These are phyloP conservation scores for Papilio polytes DNA, from an alignment of 1,140 invertebrate species.

Conservation along the genomic window DNA sequence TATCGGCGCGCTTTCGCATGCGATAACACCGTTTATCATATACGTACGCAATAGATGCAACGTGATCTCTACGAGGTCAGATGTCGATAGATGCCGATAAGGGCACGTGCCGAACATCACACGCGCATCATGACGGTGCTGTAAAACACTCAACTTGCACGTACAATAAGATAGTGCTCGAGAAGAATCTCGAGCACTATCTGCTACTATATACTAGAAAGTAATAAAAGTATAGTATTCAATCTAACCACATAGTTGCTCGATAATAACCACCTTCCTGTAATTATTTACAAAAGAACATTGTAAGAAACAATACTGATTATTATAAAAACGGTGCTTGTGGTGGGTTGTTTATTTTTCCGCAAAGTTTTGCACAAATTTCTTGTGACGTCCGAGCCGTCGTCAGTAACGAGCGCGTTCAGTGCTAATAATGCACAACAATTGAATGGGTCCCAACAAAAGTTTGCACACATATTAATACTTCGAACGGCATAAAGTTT, in stretches of 20 bases:
- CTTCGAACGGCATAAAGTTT: conserved; percentile 34
- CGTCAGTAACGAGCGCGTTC: conserved; percentile 17
- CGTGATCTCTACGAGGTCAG: conserved; percentile 61
- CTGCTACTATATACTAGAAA: no score
- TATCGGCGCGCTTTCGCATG: conserved; percentile 1
- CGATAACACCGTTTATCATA: conserved; percentile 41
- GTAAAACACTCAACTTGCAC: conserved; percentile 51
- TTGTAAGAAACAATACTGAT: conserved; percentile 4
- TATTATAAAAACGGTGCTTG: conserved; percentile 6
- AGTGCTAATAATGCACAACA: conserved; percentile 33
- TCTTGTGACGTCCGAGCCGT: conserved; percentile 19
- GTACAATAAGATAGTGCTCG: conserved; percentile 36
- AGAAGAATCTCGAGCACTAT: no score
- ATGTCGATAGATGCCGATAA: conserved; percentile 58
- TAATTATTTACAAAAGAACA: conserved; percentile 17
- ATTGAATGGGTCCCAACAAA: conserved; percentile 33
- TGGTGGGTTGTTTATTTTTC: not conserved
- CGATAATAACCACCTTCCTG: conserved; percentile 14
- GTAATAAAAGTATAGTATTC: not conserved
- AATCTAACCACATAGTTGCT: not conserved
- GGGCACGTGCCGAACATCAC: conserved; percentile 55
- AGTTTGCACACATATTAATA: conserved; percentile 39
- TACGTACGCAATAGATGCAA: conserved; percentile 43
- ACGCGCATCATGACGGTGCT: conserved; percentile 51
- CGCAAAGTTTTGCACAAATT: conserved; percentile 3